Percentiles rank a stretch among this genome's conserved stretches.
Evolutionary conservation across 2,797 vertebrate genomes (phyloP).

Genomic region (Xiphophorus birchmanni): DNA sequence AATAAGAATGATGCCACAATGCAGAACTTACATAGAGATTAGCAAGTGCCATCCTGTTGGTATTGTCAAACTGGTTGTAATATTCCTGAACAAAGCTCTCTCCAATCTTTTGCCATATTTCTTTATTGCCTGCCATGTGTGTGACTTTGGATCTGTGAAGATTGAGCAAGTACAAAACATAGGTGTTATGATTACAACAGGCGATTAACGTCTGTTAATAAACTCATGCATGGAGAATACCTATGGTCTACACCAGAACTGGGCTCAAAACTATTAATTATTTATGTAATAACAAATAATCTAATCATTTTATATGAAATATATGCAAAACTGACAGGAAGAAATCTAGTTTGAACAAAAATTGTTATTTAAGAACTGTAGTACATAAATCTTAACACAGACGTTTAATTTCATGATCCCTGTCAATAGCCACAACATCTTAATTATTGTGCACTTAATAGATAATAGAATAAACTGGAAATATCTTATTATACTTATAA

Average conservation of each 20-base stretch:
- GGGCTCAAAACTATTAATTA: background rate
- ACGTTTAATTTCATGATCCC: too few species aligned
- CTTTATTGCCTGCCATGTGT: slow-evolving; percentile 74
- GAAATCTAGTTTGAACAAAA: background rate
- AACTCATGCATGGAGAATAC: background rate
- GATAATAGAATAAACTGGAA: background rate
- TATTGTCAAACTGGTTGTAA: slow-evolving; percentile 80
- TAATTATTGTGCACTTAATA: background rate
- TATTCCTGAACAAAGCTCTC: slow-evolving; percentile 79
- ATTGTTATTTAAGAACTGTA: background rate
- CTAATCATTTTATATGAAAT: background rate
- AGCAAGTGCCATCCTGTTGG: slow-evolving; percentile 69
- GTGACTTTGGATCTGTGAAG: slow-evolving; percentile 46
- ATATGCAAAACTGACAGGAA: background rate
- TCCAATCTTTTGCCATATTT: slow-evolving; percentile 80
- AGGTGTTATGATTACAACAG: background rate
- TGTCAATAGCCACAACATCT: too few species aligned
- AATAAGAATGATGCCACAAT: background rate
- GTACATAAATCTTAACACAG: background rate
- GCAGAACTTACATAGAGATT: slow-evolving; percentile 77
- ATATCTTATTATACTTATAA: too few species aligned
- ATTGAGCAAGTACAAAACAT: background rate
- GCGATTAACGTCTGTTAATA: background rate
- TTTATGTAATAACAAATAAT: background rate
- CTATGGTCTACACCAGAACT: background rate